phyloP scores from a whole-genome alignment of 2,888 invertebrate species.

The Cantharis rufa region DNA sequence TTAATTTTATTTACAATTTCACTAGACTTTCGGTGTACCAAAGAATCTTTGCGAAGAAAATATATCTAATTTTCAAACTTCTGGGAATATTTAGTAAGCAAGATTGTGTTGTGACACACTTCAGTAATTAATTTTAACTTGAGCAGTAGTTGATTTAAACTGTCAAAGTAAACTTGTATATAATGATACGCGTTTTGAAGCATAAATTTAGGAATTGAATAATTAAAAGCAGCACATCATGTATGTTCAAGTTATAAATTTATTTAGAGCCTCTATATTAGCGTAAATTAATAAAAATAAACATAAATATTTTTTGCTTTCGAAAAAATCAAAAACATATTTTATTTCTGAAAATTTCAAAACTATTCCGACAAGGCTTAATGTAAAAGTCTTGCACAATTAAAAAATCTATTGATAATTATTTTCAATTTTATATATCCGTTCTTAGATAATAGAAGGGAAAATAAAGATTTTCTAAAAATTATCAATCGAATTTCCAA shows the following conservation, averaged over 20 bases:
- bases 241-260: not conserved
- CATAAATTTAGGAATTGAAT: not conserved
- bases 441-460: not conserved
- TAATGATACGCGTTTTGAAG: not conserved
- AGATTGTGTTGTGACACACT: not conserved
- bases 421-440: not conserved
- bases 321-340: no score
- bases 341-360: no score
- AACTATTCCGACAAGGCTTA: no score
- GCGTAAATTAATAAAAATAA: not conserved
- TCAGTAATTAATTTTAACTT: not conserved
- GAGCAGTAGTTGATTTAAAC: not conserved
- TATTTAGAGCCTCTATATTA: not conserved
- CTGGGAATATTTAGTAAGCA: not conserved
- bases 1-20: not conserved
- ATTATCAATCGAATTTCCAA: not conserved
- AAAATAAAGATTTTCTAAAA: not conserved
- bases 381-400: no score
- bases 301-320: not conserved
- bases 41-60: not conserved
- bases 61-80: not conserved
- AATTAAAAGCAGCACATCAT: not conserved
- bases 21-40: not conserved
- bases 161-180: not conserved
- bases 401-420: not conserved